A percentile compares a stretch with the other conserved stretches of the same genome.
These are phyloP conservation scores for Leptopilina myrica DNA, from an alignment of 2,888 invertebrate genomes.

Conservation along the genomic window DNA sequence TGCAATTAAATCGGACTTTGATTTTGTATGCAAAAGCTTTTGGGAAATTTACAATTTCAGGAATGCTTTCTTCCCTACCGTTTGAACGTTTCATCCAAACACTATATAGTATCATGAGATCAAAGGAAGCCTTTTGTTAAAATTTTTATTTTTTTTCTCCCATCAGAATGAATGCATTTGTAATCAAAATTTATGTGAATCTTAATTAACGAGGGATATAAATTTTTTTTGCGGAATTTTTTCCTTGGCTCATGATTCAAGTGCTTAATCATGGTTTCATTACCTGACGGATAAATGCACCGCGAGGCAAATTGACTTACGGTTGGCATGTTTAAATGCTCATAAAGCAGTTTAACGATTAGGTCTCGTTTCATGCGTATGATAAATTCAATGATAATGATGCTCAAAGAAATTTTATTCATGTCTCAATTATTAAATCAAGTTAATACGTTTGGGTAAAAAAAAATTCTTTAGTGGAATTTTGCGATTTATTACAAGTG, in stretches of 20 bases:
- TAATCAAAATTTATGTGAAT: constrained; percentile 20
- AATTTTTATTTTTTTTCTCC: too few species aligned
- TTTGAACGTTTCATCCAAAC: not conserved
- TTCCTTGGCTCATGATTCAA: not conserved
- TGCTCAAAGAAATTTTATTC: not conserved
- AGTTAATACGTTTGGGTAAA: not conserved
- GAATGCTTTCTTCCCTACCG: constrained; percentile 11
- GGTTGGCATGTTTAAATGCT: constrained; percentile 2
- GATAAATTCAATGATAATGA: constrained; percentile 6
- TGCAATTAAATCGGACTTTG: constrained; percentile 28
- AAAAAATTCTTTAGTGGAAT: too few species aligned
- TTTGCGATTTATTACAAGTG: too few species aligned
- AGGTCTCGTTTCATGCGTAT: constrained; percentile 27
- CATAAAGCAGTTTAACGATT: constrained; percentile 39
- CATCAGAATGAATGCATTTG: not conserved
- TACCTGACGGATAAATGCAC: constrained; percentile 25
- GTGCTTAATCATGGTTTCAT: constrained; percentile 34
- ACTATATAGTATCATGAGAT: constrained; percentile 12
- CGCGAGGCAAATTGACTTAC: constrained; percentile 25
- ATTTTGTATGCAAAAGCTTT: constrained; percentile 11
- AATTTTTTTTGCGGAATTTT: not conserved
- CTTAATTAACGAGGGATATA: constrained; percentile 24
- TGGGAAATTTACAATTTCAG: constrained; percentile 11
- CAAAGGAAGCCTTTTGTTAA: constrained; percentile 15
- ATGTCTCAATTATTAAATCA: constrained; percentile 25